These are phyloP conservation scores for Hybos culiciformis DNA, from an alignment of 2,888 invertebrate species.

Conservation along the genomic window DNA sequence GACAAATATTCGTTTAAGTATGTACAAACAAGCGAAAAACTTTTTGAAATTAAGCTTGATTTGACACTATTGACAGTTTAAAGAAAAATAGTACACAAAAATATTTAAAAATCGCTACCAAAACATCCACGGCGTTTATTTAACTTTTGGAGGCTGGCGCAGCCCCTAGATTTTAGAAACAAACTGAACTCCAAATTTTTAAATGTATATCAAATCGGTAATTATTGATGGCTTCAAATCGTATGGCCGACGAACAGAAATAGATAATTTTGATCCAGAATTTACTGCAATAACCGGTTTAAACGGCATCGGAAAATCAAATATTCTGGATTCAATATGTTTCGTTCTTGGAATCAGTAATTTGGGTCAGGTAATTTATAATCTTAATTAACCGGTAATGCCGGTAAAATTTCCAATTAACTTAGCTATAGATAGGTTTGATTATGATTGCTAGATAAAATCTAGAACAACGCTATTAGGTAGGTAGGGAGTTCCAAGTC, in stretches of 20 bases:
- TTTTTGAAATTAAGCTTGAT: no score
- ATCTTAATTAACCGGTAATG: no score
- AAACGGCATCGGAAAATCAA: slow-evolving; percentile 96
- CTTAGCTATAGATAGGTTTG: no score
- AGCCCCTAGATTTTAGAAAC: neutral
- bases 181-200: neutral
- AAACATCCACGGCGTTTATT: neutral
- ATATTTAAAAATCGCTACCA: no score
- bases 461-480: no score
- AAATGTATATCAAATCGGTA: slow-evolving; percentile 85
- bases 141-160: neutral
- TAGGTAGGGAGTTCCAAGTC: no score
- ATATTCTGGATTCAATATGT: slow-evolving; percentile 94
- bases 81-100: no score
- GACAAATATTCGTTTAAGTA: no score
- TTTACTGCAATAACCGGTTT: slow-evolving; percentile 98
- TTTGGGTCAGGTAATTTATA: slow-evolving; percentile 59
- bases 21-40: no score
- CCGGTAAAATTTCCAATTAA: no score
- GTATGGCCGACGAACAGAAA: slow-evolving; percentile 83
- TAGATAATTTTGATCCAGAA: slow-evolving; percentile 81
- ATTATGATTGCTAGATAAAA: no score
- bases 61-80: no score
- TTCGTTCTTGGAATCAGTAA: slow-evolving; percentile 94
- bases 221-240: slow-evolving; percentile 96